These are phyloP conservation scores for Aurelia aurita complex sp. Pacific DNA, from an alignment of 30 jellyfish, hydroid and myxozoan genomes.

Conservation along the genomic window DNA sequence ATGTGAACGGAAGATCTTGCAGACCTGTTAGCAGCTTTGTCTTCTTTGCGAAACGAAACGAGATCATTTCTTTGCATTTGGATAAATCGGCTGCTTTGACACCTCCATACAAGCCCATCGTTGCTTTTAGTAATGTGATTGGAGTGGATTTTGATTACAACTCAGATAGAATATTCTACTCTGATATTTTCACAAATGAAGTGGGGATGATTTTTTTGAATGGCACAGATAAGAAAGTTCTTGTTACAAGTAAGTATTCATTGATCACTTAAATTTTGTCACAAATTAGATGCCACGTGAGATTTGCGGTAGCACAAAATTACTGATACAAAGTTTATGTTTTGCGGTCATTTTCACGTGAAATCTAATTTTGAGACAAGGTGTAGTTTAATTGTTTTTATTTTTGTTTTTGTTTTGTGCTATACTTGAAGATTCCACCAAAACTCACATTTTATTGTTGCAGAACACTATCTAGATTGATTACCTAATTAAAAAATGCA, in stretches of 20 bases:
- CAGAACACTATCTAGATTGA: too few species aligned
- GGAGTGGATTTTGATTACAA: slow-evolving; percentile 88
- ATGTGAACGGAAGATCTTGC: slow-evolving; percentile 66
- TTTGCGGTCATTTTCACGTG: too few species aligned
- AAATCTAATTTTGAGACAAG: too few species aligned
- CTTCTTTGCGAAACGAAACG: slow-evolving; percentile 92
- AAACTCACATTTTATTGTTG: too few species aligned
- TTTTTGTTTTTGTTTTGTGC: too few species aligned
- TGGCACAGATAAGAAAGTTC: slow-evolving; percentile 71
- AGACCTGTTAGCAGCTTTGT: slow-evolving; percentile 55
- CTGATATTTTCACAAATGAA: slow-evolving; percentile 86
- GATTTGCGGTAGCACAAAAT: too few species aligned
- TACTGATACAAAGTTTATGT: too few species aligned
- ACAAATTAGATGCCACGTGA: too few species aligned
- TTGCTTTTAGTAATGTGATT: slow-evolving; percentile 81
- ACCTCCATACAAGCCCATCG: slow-evolving; percentile 84
- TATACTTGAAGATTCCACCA: too few species aligned
- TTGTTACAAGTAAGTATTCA: slow-evolving; percentile 68
- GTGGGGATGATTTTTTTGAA: slow-evolving; percentile 78
- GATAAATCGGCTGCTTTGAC: slow-evolving; percentile 51
- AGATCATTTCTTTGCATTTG: slow-evolving; percentile 77
- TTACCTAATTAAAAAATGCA: too few species aligned
- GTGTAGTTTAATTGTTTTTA: too few species aligned
- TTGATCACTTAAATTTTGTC: too few species aligned
- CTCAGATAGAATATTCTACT: slow-evolving; percentile 67